phyloP scores from a whole-genome alignment of 2,888 invertebrate genomes.

The Apodemia mormo region DNA sequence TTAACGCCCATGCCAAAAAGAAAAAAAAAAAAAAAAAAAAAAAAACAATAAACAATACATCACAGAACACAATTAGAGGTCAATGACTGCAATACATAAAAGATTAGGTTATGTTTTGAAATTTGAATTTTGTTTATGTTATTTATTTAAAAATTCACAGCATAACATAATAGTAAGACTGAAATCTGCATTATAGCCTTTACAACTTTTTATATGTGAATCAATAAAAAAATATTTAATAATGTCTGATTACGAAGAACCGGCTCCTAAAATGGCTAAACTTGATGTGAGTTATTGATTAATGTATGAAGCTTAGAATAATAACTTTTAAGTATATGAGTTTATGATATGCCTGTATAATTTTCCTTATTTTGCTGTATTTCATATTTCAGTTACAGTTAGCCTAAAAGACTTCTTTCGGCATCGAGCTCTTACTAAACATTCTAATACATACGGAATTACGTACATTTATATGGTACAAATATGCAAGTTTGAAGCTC shows the following conservation, averaged over 20 bases:
- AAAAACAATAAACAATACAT: no score
- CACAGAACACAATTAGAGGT: no score
- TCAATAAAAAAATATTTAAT: not conserved
- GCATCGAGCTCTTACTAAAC: no score
- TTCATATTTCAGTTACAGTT: not conserved
- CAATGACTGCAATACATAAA: no score
- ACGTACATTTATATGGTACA: no score
- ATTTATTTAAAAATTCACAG: not conserved
- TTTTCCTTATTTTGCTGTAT: no score
- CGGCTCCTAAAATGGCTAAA: conserved; percentile 57
- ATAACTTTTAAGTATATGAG: not conserved
- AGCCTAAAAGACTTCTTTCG: not conserved
- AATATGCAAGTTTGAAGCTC: no score
- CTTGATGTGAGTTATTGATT: conserved; percentile 43
- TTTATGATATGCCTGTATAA: not conserved
- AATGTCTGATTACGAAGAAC: conserved; percentile 62
- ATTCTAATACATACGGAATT: no score
- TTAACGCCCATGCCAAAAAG: no score
- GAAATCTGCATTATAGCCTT: not conserved
- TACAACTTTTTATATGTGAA: not conserved
- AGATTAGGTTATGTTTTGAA: no score
- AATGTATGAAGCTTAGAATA: not conserved
- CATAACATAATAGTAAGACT: not conserved
- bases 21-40: no score
- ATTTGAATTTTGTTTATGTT: not conserved